Conservation (phyloP, 2,797 vertebrate genomes). For the Lutra lutra region DNA sequence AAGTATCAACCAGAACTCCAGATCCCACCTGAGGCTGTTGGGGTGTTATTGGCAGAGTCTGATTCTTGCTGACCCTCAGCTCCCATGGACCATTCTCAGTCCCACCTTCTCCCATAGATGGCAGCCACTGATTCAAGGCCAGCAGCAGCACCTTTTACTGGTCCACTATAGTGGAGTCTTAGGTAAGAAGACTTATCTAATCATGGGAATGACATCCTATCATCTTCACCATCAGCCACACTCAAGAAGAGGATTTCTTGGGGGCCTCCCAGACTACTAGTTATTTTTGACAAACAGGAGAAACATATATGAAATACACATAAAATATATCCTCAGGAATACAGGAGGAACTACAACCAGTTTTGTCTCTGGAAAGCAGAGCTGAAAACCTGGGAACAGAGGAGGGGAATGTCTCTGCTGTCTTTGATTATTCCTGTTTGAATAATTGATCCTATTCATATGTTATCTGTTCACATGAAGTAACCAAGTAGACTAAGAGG, state of each 20-base stretch:
- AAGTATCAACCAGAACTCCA: not conserved
- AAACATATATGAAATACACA: not conserved
- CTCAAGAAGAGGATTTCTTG: not conserved
- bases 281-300: not conserved
- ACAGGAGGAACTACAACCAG: not conserved
- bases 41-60: not conserved
- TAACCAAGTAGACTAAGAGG: not conserved
- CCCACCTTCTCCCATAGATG: not conserved
- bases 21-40: not conserved
- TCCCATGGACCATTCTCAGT: not conserved
- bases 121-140: not conserved
- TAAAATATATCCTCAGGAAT: not conserved
- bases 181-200: not conserved
- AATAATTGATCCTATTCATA: not conserved
- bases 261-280: not conserved
- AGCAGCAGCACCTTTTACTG: not conserved
- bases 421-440: not conserved
- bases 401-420: not conserved
- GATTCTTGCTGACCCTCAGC: not conserved
- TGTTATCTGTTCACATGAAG: not conserved
- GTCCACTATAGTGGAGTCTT: not conserved
- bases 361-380: not conserved
- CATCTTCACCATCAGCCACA: not conserved
- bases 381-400: not conserved
- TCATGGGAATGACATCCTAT: not conserved